Evolutionary conservation across 2,888 invertebrate genomes (phyloP), one percentile per base, ranked within the genome.

Genomic region (Apodemia duryi): DNA sequence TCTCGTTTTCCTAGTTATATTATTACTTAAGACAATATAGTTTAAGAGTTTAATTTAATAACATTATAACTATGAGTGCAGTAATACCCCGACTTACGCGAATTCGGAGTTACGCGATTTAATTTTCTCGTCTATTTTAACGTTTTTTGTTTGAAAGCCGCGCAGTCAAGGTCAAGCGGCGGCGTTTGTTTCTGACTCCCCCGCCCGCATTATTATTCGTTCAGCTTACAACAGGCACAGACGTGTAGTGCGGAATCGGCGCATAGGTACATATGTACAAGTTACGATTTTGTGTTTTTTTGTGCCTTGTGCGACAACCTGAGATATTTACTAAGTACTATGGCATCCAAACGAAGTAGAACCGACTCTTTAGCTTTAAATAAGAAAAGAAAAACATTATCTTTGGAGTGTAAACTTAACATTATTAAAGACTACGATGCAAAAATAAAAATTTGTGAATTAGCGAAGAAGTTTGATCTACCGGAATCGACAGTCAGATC

Each of bases 341-440:
- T 21, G 21, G 21, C 1, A 21, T 21, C 21, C 21, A 21, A 21
- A 21, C 13, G 11, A 49, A 49, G 13, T 49, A 49, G 13, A 49
- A 49, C 49, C 49, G 13, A 13, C 49, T 49, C 13, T 49, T 49
- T 49, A 13, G 49, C 13, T 13, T 11, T 11, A 49, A 49, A 49
- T n/a, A 49, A 49, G 49, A 65, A 29, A 61, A 61, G 32, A 65
- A 65, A 65, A 61, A 65, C 65, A 61, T 49, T 65, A 49, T 61
- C 61, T 65, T 65, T 65, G 61, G 65, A 65, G 32, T 65, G 51
- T 61, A 65, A 65, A 61, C 61, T 65, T 43, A 65, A 65, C 51
- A 61, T 65, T 49, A 65, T 65, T 65, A 61, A 65, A 65, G 65
- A 65, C 61, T 65, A 61, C 21, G 65, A 65, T 29, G 65, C 65